Base-by-base conservation (phyloP, 2,888 invertebrate genomes). In the Asteroscopus sphinx region DNA sequence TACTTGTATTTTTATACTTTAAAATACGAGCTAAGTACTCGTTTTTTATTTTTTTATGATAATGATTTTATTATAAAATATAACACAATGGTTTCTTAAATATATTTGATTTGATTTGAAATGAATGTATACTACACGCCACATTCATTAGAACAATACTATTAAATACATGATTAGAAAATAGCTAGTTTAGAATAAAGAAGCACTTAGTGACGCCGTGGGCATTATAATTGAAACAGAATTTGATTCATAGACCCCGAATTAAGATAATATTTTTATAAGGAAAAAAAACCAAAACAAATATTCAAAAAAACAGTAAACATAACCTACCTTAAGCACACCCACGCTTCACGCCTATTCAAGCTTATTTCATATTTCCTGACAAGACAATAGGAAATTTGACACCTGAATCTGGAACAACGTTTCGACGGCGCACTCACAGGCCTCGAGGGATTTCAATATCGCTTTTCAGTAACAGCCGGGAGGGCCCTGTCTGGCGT, bases 361-460 rank as follows among this genome's bases (percentile, higher is more conserved):
- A 40, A 52, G 64, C 67, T 75, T 74, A 74, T 74, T 70, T 74
- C 65, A 76, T 71, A 68, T 71, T 61, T 66, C 53, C 67, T 70
- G 77, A 67, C 76, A 80, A 76, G 77, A 77, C 77, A 80, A 82
- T 79, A 73, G 82, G 74, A 76, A 78, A 84, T 81, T 83, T 83
- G 85, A 85, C 81, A 81, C 75, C 73, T 70, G 63, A 76, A 76
- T 75, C 77, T 73, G 65, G 68, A 65, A 69, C 70, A 73, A 67
- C 68, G 72, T 68, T 76, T 64, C 57, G 67, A 61, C 62, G 58
- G 59, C 62, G 52, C 67, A 54, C 69, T 66, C 77, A 48, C 55
- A 44, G 59, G 65, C 68, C 75, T 45, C 61, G 42, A 57, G 75
- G 77, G 75, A 74, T 66, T 74, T 68, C 71, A 77, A 76, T 76